Base-by-base conservation (phyloP, 2,797 vertebrate species). In the Cossypha dichroa region DNA sequence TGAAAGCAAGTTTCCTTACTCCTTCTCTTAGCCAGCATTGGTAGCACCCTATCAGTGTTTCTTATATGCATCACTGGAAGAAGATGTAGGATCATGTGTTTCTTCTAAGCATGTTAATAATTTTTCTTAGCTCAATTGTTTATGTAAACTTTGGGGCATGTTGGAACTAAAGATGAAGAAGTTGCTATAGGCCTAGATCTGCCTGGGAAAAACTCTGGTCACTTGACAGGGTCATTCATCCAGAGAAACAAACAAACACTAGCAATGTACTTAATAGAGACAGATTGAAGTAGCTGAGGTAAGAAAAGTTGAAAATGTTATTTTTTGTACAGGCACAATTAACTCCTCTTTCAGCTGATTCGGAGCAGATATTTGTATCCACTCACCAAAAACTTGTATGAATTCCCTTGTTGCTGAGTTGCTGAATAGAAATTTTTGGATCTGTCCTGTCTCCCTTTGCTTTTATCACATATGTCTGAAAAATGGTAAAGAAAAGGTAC, bases 401-500 rank as follows among this genome's bases (percentile, higher is more conserved):
- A 82, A 49, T 56, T 49, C 4, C 4, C 5, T 49, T 75, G 20
- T n/a, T 69, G 56, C 5, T 31, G 7, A 36, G 9, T 15, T 36
- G 13, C 20, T 73, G 31, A 59, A 26, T 7, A 63, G 46, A 66
- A 83, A 40, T 59, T 43, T 75, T 82, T 40, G 25, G 1, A 40
- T 73, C 22, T 51, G 2, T 41, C 12, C 46, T 43, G 17, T 38
- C 15, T 85, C 55, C 10, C 18, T 82, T 62, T 26, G 21, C 10
- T 92, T 83, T 43, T 51, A 33, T 48, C 17, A 25, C 13, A 10
- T 13, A n/a, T 4, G 1, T 7, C 15, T 67, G 26, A 56, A 77
- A 85, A 83, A 59, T 1, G 48, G 7, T 41, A 28, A 43, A 3
- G 21, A 31, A 15, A 4, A 0, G 1, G 2, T 43, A 52, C 15